Evolutionary conservation across 2,113 vertebrate species (phyloP), one percentile per base, ranked within the genome.

Genomic region (Crotophaga sulcirostris): DNA sequence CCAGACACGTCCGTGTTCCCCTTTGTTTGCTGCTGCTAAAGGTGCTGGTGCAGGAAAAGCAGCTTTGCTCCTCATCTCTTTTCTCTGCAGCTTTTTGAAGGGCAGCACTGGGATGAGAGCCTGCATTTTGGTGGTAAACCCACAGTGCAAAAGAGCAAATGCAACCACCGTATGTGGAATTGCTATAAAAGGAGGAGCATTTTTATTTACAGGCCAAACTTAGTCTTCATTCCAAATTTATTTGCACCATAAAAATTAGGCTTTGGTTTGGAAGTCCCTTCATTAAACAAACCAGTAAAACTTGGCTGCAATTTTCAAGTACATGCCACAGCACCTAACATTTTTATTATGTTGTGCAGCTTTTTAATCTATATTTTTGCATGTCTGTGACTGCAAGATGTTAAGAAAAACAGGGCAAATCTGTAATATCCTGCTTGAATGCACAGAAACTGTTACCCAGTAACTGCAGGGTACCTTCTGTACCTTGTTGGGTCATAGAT

Each of bases 401-500:
- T 47, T 91, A 75, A 70, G 75, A 54, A 66, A 79, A 92, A 51
- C 42, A 52, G 63, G 17, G 6, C n/a, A 58, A 85, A n/a, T 72
- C 75, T 91, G 29, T 75, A 76, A 11, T n/a, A 54, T 42, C 29
- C 7, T 51, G 25, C 79, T 49, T 38, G 49, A 96, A 52, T 66
- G 29, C 68, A 33, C 59, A 67, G 29, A 52, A 94, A 62, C 16
- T 36, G 15, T 80, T 93, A 51, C 29, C 52, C 23, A 66, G 20
- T 56, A 72, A n/a, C 49, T 69, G 16, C 83, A 58, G 18, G 2
- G 4, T 23, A 66, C 66, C 87, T 74, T 70, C 58, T 84, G 25
- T 72, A 81, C 38, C 73, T 94, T 93, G 55, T 81, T 87, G 68
- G 79, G n/a, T 87, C 62, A 49, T 49, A 24, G 81, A 85, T 94